A percentile compares a stretch with the other conserved stretches of the same genome.
Conservation (phyloP, 2,113 vertebrate genomes). For the Carassius auratus region DNA sequence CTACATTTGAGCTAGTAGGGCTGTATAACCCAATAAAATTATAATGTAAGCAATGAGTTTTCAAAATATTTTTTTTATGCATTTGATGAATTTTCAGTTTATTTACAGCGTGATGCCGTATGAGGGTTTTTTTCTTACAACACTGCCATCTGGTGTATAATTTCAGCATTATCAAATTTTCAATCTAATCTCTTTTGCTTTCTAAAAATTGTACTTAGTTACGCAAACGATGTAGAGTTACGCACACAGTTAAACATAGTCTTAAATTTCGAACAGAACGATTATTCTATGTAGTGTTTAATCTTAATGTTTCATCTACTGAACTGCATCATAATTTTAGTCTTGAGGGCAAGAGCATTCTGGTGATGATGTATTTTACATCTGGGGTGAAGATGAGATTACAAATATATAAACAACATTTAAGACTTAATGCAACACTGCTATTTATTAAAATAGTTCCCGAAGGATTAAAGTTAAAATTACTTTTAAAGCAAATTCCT, state of each 20-base stretch:
- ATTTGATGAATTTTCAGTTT: background rate
- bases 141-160: slow-evolving; percentile 48
- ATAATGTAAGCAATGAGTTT: background rate
- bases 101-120: background rate
- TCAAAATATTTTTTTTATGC: background rate
- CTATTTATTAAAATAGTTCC: too few species aligned
- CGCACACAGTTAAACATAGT: background rate
- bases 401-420: background rate
- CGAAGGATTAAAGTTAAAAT: too few species aligned
- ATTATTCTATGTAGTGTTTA: background rate
- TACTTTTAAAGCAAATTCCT: too few species aligned
- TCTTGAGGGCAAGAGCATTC: background rate
- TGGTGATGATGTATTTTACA: background rate
- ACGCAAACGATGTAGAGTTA: background rate
- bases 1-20: too few species aligned
- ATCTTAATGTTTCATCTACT: background rate
- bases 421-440: too few species aligned
- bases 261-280: background rate
- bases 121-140: background rate
- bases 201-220: background rate
- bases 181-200: background rate
- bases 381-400: background rate
- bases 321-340: background rate
- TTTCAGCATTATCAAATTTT: background rate
- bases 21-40: too few species aligned